Evolutionary conservation across 2,888 invertebrate genomes (phyloP), one percentile per base, ranked within the genome.

Genomic region (Holacanthella duospinosa): DNA sequence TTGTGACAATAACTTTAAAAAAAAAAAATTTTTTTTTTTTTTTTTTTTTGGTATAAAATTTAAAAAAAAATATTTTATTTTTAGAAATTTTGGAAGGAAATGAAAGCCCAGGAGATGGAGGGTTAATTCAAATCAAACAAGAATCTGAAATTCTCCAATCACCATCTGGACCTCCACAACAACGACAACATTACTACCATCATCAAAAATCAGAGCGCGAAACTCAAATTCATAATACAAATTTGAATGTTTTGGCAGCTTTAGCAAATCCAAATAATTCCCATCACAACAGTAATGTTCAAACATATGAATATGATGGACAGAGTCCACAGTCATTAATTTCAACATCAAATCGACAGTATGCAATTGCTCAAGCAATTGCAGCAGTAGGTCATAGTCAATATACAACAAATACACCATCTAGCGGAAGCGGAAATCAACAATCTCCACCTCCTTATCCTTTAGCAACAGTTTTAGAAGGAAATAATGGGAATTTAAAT

Each of bases 381-480:
- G 48, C 48, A 4, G 48, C 16, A n/a, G 21, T 4, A n/a, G 48
- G 48, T 9, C 48, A 48, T 9, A 21, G 48, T 4, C 48, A 48
- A 21, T 48, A 9, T 48, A 4, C 48, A 16, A 16, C 36, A 6
- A 36, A 36, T 16, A 16, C 48, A 21, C 48, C 48, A n/a, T 48
- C 48, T 16, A 48, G 48, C 21, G 48, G 48, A 48, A 48, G 48
- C 21, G 48, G 48, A 21, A 48, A 48, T 48, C 48, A 48, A 48
- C 48, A 48, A 21, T 48, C 48, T 16, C 48, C 48, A 9, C 48
- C 48, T 16, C 48, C 48, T 21, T 48, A 48, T 21, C 21, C 48
- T 48, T n/a, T n/a, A n/a, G n/a, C n/a, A n/a, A 16, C 9, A 36
- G 16, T 16, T 9, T 4, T 48, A 21, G 48, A 48, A 21, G 4